Evolutionary conservation across 1,140 invertebrate genomes (phyloP).

Genomic region (Caerostris extrusa): DNA sequence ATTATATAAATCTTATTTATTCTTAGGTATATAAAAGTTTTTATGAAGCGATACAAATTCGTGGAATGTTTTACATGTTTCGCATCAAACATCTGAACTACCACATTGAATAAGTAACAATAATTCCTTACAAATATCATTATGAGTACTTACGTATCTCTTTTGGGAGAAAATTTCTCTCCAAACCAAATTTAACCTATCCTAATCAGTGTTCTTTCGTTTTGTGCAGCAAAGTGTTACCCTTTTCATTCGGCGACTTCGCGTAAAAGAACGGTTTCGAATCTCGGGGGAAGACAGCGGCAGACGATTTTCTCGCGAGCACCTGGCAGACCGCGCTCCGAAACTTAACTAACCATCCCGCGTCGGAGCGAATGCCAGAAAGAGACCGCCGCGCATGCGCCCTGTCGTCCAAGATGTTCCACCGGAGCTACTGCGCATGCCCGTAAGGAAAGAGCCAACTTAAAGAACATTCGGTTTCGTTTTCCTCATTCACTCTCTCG

Average conservation of each 20-base stretch:
- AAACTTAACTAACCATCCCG: slow-evolving; percentile 54
- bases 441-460: not conserved
- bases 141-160: not conserved
- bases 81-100: too few species aligned
- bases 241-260: not conserved
- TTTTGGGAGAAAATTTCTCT: not conserved
- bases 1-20: too few species aligned
- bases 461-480: not conserved
- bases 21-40: too few species aligned
- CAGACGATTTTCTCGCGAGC: not conserved
- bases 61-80: too few species aligned
- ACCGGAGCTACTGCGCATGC: slow-evolving; percentile 17
- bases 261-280: not conserved
- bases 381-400: slow-evolving; percentile 47
- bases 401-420: slow-evolving; percentile 13
- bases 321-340: not conserved
- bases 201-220: not conserved
- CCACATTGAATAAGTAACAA: too few species aligned
- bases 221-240: not conserved
- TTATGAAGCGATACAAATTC: too few species aligned
- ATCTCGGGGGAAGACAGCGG: too few species aligned
- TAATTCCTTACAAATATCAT: not conserved
- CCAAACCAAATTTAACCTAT: not conserved
- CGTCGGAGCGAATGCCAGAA: not conserved
- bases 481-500: not conserved